These are phyloP conservation scores for Chlorops oryzae DNA, from an alignment of 1,140 invertebrate species.

Conservation along the genomic window DNA sequence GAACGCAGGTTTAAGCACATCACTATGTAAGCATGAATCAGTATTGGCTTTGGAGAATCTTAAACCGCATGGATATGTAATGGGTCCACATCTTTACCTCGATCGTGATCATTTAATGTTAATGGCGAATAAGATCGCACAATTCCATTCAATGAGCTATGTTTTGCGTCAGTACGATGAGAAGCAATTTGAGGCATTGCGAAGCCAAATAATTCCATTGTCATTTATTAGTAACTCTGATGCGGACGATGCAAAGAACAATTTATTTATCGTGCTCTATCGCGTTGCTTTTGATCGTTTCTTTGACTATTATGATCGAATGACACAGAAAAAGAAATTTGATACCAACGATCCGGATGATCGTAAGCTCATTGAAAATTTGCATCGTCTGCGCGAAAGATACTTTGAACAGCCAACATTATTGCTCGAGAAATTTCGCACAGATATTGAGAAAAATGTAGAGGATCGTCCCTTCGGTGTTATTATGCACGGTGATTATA, in stretches of 20 bases:
- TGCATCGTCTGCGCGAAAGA: conserved; percentile 17
- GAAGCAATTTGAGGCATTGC: conserved; percentile 22
- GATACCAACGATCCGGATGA: conserved; percentile 11
- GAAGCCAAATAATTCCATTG: conserved; percentile 19
- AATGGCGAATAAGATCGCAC: conserved; percentile 28
- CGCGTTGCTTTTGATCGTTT: conserved; percentile 34
- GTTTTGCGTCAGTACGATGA: conserved; percentile 29
- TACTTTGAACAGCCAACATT: conserved; percentile 24
- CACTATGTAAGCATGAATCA: conserved; percentile 17
- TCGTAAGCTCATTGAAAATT: conserved; percentile 13
- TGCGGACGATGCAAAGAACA: conserved; percentile 8
- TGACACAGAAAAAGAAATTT: neutral
- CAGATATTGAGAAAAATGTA: conserved; percentile 5
- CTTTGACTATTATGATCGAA: conserved; percentile 31
- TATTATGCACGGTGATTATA: conserved; percentile 42
- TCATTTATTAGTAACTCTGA: conserved; percentile 20
- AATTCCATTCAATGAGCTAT: conserved; percentile 39
- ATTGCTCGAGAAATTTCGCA: conserved; percentile 31
- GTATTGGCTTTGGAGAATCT: conserved; percentile 40
- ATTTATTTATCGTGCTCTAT: conserved; percentile 26
- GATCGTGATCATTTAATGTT: conserved; percentile 30
- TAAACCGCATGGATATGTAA: conserved; percentile 25
- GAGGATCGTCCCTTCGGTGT: conserved; percentile 29
- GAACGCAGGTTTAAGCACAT: conserved; percentile 21
- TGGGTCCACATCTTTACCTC: conserved; percentile 30